phyloP scores from a whole-genome alignment of 2,113 vertebrate genomes.

The Dipodomys merriami region DNA sequence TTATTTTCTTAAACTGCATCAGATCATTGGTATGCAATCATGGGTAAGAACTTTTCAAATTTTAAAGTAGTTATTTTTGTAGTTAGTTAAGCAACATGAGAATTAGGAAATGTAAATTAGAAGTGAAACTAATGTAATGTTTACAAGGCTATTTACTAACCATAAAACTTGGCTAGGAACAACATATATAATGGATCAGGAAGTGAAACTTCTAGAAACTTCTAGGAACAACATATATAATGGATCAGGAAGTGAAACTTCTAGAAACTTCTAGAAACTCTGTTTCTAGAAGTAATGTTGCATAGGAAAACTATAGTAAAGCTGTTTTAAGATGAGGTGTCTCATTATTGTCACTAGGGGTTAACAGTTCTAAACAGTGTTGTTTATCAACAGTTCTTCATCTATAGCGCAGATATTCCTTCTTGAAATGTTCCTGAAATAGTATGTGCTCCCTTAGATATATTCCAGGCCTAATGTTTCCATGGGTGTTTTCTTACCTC shows the following conservation, averaged over 20 bases:
- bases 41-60: slow-evolving; percentile 81
- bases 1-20: slow-evolving; percentile 77
- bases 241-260: no score
- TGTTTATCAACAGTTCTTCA: neutral
- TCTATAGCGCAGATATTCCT: neutral
- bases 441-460: neutral
- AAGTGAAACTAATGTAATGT: neutral
- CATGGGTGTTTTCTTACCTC: neutral
- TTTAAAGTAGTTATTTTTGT: slow-evolving; percentile 42
- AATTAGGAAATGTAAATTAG: slow-evolving; percentile 26
- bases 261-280: no score
- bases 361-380: neutral
- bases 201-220: neutral
- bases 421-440: neutral
- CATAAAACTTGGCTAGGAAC: neutral
- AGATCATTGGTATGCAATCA: slow-evolving; percentile 84
- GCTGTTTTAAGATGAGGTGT: neutral
- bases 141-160: neutral
- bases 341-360: neutral
- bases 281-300: no score
- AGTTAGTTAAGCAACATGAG: neutral
- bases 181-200: neutral
- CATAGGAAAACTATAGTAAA: neutral
- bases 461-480: neutral
- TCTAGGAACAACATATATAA: no score